Evolutionary conservation across 2,113 vertebrate species (phyloP), one percentile per base, ranked within the genome.

Genomic region (Morone saxatilis): DNA sequence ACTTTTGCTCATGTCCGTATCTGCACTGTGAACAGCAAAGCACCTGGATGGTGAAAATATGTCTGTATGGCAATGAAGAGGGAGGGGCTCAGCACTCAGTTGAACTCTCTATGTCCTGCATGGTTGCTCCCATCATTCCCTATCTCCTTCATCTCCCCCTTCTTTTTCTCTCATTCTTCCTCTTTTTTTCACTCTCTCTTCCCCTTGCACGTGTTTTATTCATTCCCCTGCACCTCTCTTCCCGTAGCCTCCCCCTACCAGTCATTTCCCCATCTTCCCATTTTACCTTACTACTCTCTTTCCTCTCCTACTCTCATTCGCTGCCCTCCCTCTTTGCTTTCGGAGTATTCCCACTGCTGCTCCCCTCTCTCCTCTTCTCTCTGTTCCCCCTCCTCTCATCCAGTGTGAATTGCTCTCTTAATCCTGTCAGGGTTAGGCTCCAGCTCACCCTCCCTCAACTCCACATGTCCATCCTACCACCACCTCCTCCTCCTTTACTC

Each of bases 381-480:
- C 61, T 43, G 62, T 57, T 59, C 63, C 69, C 59, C 74, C 61
- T 67, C 79, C 80, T 86, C 80, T 92, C 50, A 72, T 78, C 76
- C 78, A 51, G 57, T 75, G 63, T 83, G 60, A 90, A 84, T 83
- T 78, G 83, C 73, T 91, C 78, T 88, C 73, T 85, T 87, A 87
- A 84, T 91, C 84, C 86, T 86, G 76, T 69, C 78, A 83, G 75
- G 81, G 76, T 85, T 79, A 36, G 74, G 80, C 82, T 83, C 56
- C 61, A 60, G 62, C 70, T 84, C 77, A 54, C 38, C 71, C 80
- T 67, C 66, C 76, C 75, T 72, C 66, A 72, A 71, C 73, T 67
- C 62, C 74, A 51, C 78, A 71, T 76, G 78, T 86, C 83, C 81
- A 68, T 70, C 74, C 71, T 63, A 25, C 63, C 65, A 48, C 56